These are phyloP conservation scores for Lordiphosa mommai DNA, from an alignment of 1,140 invertebrate species.

Conservation along the genomic window DNA sequence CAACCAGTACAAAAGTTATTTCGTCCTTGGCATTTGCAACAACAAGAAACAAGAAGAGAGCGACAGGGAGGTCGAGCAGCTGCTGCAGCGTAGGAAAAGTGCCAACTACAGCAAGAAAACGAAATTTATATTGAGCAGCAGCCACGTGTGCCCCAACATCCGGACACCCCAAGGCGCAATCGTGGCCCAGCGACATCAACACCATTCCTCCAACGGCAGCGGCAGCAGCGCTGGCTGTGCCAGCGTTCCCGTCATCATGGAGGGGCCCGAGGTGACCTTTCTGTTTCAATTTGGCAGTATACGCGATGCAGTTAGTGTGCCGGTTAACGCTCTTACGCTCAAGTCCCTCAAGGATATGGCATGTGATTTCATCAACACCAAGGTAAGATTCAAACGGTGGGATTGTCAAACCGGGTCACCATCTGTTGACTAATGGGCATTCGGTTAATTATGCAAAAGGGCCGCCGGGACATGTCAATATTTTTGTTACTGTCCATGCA, in stretches of 20 bases:
- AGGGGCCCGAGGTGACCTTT: slow-evolving; percentile 91
- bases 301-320: slow-evolving; percentile 92
- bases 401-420: slow-evolving; percentile 19
- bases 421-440: slow-evolving; percentile 30
- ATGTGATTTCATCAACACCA: slow-evolving; percentile 95
- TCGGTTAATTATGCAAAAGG: slow-evolving; percentile 54
- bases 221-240: slow-evolving; percentile 35
- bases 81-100: background rate
- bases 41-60: slow-evolving; percentile 12
- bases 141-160: background rate
- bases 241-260: slow-evolving; percentile 81
- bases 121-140: slow-evolving; percentile 42
- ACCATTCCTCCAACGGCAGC: slow-evolving; percentile 42
- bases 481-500: slow-evolving; percentile 15
- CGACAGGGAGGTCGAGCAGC: slow-evolving; percentile 9
- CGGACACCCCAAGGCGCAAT: slow-evolving; percentile 29
- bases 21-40: slow-evolving; percentile 67
- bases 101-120: slow-evolving; percentile 23
- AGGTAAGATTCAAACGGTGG: slow-evolving; percentile 83
- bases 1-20: slow-evolving; percentile 43
- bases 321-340: slow-evolving; percentile 89
- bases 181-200: slow-evolving; percentile 61
- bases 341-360: slow-evolving; percentile 95
- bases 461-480: slow-evolving; percentile 13
- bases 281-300: slow-evolving; percentile 96